A percentile compares a stretch with the other conserved stretches of the same genome.
Evolutionary conservation across 2,797 vertebrate genomes (phyloP).

Genomic region (Anas georgica): DNA sequence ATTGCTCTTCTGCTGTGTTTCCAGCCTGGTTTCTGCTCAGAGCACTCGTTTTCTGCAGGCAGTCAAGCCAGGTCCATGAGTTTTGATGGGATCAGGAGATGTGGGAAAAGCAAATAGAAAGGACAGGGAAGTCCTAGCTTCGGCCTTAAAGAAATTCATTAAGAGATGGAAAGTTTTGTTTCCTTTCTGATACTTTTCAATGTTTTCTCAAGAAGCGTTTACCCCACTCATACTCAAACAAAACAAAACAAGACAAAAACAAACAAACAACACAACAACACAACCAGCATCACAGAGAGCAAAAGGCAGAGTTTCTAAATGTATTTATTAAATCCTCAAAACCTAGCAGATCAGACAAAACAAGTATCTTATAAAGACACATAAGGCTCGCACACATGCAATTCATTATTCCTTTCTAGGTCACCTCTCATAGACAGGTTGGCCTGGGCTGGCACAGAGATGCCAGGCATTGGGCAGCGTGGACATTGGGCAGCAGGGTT

Average conservation of each 20-base stretch:
- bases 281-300: background rate
- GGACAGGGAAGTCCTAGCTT: background rate
- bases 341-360: background rate
- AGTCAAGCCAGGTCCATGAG: fast-evolving
- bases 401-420: background rate
- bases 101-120: background rate
- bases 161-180: background rate
- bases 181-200: background rate
- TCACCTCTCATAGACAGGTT: background rate
- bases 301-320: background rate
- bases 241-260: background rate
- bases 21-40: background rate
- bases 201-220: background rate
- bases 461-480: background rate
- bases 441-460: fast-evolving
- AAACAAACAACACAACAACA: background rate
- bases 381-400: fast-evolving
- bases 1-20: background rate
- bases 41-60: background rate
- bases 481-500: background rate
- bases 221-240: background rate
- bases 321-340: background rate
- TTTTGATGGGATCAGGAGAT: background rate
- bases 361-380: background rate
- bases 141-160: background rate